Conservation (phyloP, 1,140 invertebrate species). For the Drosophila jambulina region DNA sequence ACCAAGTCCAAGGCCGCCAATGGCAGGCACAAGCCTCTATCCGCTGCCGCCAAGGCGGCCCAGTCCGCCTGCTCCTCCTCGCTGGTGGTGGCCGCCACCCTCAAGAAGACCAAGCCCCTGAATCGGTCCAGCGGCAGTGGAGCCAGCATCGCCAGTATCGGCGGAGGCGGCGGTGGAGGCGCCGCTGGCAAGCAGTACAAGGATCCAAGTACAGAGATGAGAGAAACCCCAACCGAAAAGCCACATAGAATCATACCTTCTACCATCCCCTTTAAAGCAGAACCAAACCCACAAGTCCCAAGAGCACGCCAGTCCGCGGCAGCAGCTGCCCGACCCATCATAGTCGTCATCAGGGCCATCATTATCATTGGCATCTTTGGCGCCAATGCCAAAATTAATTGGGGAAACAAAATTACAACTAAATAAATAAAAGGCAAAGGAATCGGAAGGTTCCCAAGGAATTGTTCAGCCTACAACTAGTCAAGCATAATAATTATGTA, state of each 20-base stretch:
- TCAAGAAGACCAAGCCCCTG: slow-evolving; percentile 63
- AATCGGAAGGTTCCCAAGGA: slow-evolving; percentile 24
- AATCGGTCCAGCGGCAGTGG: slow-evolving; percentile 45
- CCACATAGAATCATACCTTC: neutral
- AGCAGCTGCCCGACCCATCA: slow-evolving; percentile 26
- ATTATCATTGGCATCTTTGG: slow-evolving; percentile 40
- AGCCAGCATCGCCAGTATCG: slow-evolving; percentile 29
- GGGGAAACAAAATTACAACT: slow-evolving; percentile 40
- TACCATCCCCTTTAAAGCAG: neutral
- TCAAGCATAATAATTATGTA: neutral
- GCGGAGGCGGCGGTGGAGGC: slow-evolving; percentile 9
- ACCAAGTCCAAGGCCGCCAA: slow-evolving; percentile 42
- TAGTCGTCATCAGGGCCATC: slow-evolving; percentile 19
- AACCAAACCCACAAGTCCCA: neutral
- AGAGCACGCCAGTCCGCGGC: slow-evolving; percentile 3
- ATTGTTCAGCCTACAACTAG: neutral
- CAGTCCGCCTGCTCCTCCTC: slow-evolving; percentile 51
- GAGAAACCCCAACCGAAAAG: neutral
- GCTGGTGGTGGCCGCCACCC: slow-evolving; percentile 47
- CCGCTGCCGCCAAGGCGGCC: slow-evolving; percentile 38
- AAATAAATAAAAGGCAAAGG: slow-evolving; percentile 47
- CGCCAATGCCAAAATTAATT: slow-evolving; percentile 79
- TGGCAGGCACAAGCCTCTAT: slow-evolving; percentile 45
- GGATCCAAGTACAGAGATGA: slow-evolving; percentile 78
- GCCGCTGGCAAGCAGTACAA: slow-evolving; percentile 73